These are phyloP conservation scores for Polydesmus complanatus DNA, from an alignment of 2,888 invertebrate species.

Conservation along the genomic window DNA sequence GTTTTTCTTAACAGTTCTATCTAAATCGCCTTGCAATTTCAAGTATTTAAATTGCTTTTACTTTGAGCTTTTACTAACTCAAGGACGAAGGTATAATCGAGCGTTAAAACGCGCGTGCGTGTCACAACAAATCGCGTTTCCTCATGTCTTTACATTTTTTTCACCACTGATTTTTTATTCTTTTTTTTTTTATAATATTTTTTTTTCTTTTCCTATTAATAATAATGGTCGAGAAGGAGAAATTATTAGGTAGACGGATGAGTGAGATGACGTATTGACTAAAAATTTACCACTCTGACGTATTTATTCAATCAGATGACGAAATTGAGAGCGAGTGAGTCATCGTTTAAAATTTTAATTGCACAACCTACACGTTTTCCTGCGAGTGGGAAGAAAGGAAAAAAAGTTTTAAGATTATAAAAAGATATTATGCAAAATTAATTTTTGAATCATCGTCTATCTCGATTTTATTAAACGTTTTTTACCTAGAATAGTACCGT, in stretches of 20 bases:
- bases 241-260: neutral
- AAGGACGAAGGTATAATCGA: too few relatives aligned
- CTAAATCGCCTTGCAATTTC: too few relatives aligned
- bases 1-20: too few relatives aligned
- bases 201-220: neutral
- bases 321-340: neutral
- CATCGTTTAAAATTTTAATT: neutral
- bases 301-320: neutral
- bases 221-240: neutral
- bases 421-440: neutral
- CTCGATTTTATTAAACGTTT: too few relatives aligned
- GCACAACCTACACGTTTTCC: neutral
- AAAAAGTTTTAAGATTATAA: neutral
- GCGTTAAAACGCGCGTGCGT: too few relatives aligned
- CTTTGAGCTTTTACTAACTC: too few relatives aligned
- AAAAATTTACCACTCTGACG: neutral
- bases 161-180: neutral
- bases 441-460: too few relatives aligned
- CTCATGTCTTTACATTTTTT: neutral
- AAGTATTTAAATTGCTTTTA: too few relatives aligned
- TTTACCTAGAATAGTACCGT: too few relatives aligned
- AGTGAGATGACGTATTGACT: neutral
- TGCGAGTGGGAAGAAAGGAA: neutral
- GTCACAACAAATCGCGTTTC: too few relatives aligned
- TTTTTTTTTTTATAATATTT: neutral